Conservation (phyloP, 2,113 vertebrate species). For the Tenebrosternarchus preto region DNA sequence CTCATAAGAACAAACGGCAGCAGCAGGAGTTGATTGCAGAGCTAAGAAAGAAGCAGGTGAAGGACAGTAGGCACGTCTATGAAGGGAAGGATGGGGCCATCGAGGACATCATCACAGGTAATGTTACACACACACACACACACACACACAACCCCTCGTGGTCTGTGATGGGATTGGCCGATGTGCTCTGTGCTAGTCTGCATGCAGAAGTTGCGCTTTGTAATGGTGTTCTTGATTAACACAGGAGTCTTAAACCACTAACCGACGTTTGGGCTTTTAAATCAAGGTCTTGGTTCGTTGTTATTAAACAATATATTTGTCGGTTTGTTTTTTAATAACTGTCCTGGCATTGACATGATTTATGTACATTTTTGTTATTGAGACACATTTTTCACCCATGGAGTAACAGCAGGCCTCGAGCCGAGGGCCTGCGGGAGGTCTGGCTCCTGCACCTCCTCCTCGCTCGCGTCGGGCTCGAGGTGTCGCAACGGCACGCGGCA, state of each 20-base stretch:
- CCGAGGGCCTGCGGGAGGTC: not conserved
- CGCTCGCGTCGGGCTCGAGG: not conserved
- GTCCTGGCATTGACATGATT: not conserved
- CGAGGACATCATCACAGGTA: constrained; percentile 97
- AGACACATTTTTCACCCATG: not conserved
- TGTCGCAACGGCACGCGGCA: constrained; percentile 5
- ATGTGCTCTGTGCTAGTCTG: constrained; percentile 60
- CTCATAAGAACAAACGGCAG: constrained; percentile 85
- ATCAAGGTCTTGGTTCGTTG: not conserved
- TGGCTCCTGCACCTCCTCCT: not conserved
- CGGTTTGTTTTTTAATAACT: not conserved
- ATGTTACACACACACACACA: constrained; percentile 9
- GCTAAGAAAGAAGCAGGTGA: constrained; percentile 89
- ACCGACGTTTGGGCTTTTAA: constrained; percentile 6
- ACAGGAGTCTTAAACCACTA: constrained; percentile 22
- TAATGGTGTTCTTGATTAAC: constrained; percentile 2
- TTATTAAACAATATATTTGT: not conserved
- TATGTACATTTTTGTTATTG: not conserved
- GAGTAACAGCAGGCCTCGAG: not conserved
- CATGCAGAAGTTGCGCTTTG: constrained; percentile 34
- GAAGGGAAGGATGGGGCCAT: constrained; percentile 97
- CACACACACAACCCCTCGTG: constrained; percentile 35
- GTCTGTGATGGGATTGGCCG: constrained; percentile 34
- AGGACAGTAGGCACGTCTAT: constrained; percentile 93
- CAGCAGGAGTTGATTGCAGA: constrained; percentile 94